Percentiles rank a stretch among this genome's conserved stretches.
phyloP scores from a whole-genome alignment of 1,140 invertebrate genomes.

The Macrocentrus cingulum region DNA sequence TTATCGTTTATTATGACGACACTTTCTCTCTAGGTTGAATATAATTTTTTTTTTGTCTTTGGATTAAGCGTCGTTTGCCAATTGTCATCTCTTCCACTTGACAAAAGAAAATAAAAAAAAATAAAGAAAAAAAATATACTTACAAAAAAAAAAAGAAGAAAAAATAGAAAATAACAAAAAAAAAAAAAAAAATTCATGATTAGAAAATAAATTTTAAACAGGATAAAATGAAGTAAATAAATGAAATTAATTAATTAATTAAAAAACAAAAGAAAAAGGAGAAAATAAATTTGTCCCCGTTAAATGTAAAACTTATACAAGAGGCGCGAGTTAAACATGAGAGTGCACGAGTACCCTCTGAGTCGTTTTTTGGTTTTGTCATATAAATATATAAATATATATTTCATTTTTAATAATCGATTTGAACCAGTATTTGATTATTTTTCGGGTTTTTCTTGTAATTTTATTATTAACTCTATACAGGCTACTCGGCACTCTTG shows the following conservation, averaged over 20 bases:
- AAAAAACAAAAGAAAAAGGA: not conserved
- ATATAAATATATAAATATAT: no score
- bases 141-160: not conserved
- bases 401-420: slow-evolving; percentile 16
- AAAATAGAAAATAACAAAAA: no score
- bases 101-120: no score
- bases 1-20: slow-evolving; percentile 44
- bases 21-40: slow-evolving; percentile 43
- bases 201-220: no score
- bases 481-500: slow-evolving; percentile 37
- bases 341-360: slow-evolving; percentile 46
- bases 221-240: no score
- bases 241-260: no score
- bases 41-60: no score
- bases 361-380: slow-evolving; percentile 19
- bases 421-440: no score
- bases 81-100: slow-evolving; percentile 18
- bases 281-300: slow-evolving; percentile 39
- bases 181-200: not conserved
- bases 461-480: no score
- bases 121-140: no score
- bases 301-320: slow-evolving; percentile 42
- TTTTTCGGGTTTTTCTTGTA: no score
- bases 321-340: slow-evolving; percentile 45
- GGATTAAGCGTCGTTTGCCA: slow-evolving; percentile 27